phyloP scores from a whole-genome alignment of 2,888 invertebrate genomes.

The Diadegma fenestrale region DNA sequence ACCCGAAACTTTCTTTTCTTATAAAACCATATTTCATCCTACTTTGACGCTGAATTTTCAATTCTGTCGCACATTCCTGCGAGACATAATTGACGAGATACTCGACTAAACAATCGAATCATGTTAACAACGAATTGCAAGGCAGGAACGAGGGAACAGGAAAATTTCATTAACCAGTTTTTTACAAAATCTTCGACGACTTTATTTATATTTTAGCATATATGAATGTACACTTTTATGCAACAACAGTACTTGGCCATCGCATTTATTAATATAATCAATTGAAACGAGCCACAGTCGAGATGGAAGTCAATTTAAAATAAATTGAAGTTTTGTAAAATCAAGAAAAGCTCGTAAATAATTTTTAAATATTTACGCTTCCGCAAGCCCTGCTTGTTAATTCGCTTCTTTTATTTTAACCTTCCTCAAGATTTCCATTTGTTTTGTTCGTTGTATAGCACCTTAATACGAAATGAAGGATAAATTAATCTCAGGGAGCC shows the following conservation, averaged over 20 bases:
- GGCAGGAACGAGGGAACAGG: conserved; percentile 14
- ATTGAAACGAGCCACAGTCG: not conserved
- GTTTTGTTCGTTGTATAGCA: conserved; percentile 73
- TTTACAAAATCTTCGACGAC: conserved; percentile 66
- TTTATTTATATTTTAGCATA: conserved; percentile 60
- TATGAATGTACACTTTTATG: conserved; percentile 63
- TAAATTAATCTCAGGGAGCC: conserved; percentile 62
- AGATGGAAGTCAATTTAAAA: conserved; percentile 19
- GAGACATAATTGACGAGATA: not conserved
- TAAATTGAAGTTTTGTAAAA: conserved; percentile 26
- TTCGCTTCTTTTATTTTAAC: not conserved
- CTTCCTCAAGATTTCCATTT: not conserved
- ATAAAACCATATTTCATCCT: not conserved
- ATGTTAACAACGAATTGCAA: not conserved
- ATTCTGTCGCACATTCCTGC: not conserved
- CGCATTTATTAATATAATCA: conserved; percentile 41
- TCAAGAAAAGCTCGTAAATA: conserved; percentile 17
- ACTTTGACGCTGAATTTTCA: not conserved
- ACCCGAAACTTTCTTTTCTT: not conserved
- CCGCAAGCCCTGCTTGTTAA: conserved; percentile 5
- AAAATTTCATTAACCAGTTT: conserved; percentile 6
- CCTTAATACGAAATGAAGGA: conserved; percentile 72
- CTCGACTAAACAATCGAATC: not conserved
- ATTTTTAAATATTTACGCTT: not conserved
- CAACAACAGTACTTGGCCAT: conserved; percentile 47